Evolutionary conservation across 2,888 invertebrate genomes (phyloP), one percentile per base, ranked within the genome.

Genomic region (Archaeoteleia sp.): DNA sequence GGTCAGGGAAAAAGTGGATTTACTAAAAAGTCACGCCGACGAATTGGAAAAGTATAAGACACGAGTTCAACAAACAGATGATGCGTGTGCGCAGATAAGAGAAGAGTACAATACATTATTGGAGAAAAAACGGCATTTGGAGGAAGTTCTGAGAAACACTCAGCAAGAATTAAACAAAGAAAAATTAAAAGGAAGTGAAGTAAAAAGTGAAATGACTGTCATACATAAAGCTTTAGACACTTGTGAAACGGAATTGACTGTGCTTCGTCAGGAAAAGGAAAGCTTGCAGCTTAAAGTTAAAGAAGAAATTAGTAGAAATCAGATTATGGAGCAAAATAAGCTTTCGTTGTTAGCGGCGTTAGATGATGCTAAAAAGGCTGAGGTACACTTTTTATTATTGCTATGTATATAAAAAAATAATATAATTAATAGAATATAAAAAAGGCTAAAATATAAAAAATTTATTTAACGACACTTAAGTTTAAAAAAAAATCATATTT

Each of bases 301-400:
- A 58, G 88, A 89, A 73, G 89, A 89, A 75, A 85, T 85, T 32
- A 78, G 78, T 32, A 85, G 87, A 40, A 87, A 86, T 8, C 83
- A 84, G 30, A 80, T 85, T 39, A 78, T 91, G 14, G 90, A 91
- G 73, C 82, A 86, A 0, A 90, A 90, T 71, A 87, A 90, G 49
- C 82, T 84, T 12, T 87, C 88, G 1, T 80, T 90, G 7, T 88
- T 90, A 67, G 85, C 88, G 15, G 86, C 87, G 9, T 76, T 86
- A 0, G 86, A 88, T 15, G 89, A 89, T 9, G 84, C 89, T 0
- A 84, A 88, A 49, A 88, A 87, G 63, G 78, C 78, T 27, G 85
- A 87, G 79, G 86, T 86, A 76, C n/a, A n/a, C n/a, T n/a, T n/a
- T n/a, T n/a, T n/a, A n/a, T n/a, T n/a, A n/a, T 17, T 15, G 5